Percentiles rank a stretch among this genome's conserved stretches.
phyloP scores from a whole-genome alignment of 2,797 vertebrate genomes.

The Gadopsis bispinosus region DNA sequence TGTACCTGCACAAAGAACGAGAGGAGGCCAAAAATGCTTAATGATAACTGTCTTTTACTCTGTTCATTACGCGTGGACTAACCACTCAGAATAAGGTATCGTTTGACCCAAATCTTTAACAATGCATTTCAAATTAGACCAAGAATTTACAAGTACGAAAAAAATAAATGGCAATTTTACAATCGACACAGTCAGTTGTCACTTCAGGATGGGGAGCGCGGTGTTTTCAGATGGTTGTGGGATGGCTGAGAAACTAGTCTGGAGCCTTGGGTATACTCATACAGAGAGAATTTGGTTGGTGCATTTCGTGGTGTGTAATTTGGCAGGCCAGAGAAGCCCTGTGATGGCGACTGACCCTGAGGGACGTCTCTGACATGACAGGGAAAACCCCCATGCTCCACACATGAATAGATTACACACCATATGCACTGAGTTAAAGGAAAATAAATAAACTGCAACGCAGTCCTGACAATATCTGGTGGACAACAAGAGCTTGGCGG shows the following conservation, averaged over 20 bases:
- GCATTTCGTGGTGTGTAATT: conserved; percentile 36
- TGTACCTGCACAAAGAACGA: not conserved
- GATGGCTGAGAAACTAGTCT: not conserved
- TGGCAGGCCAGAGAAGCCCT: conserved; percentile 36
- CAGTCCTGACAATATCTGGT: conserved; percentile 62
- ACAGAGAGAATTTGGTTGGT: conserved; percentile 7
- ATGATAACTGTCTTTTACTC: not conserved
- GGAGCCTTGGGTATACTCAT: not conserved
- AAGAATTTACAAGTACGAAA: not conserved
- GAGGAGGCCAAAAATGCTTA: not conserved
- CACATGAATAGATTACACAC: conserved; percentile 69
- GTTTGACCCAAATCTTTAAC: not conserved
- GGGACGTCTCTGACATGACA: conserved; percentile 63
- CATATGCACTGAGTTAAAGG: conserved; percentile 47
- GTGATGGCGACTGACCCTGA: conserved; percentile 51
- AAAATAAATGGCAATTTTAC: not conserved
- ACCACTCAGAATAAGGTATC: not conserved
- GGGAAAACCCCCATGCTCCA: conserved; percentile 28
- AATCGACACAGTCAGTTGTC: not conserved
- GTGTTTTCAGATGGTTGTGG: not conserved
- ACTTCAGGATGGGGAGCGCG: not conserved
- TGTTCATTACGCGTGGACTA: not conserved
- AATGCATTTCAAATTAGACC: not conserved
- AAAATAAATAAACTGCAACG: conserved; percentile 41
- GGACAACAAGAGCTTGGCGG: conserved; percentile 46